Base-by-base conservation (phyloP, 2,888 invertebrate species). In the Horisme vitalbata region DNA sequence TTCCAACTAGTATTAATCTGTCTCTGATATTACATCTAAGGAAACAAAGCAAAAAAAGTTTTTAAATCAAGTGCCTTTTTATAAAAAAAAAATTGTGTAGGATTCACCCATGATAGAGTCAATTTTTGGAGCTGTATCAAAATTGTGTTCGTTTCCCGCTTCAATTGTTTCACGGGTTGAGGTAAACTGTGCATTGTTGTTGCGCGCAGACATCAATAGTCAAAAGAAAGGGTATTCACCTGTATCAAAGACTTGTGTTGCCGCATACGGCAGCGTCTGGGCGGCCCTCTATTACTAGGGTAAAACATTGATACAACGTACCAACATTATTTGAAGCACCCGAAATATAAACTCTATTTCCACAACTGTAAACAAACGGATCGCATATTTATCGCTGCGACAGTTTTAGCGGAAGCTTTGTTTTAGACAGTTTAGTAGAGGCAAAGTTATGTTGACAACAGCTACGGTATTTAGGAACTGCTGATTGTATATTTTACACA, bases 181-280 rank as follows among this genome's bases (percentile, higher is more conserved):
- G 68, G 75, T 72, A 80, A 81, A 82, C 71, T 79, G 69, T 71
- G 68, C 70, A 80, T 83, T 85, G 84, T 85, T 73, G 71, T 68
- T 31, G 67, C 63, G 64, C 72, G 75, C 71, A 81, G 76, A 83
- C 85, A 83, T 88, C 86, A 86, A 87, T 86, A 84, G 83, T 69
- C n/a, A n/a, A n/a, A n/a, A n/a, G n/a, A n/a, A n/a, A n/a, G n/a
- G n/a, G n/a, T n/a, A n/a, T n/a, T n/a, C n/a, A n/a, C 73, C 66
- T 68, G 71, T 79, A 77, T 86, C 84, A 87, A 86, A 84, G 83
- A 79, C 70, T 26, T 77, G 80, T 65, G 72, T 65, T 66, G 69
- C 60, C 69, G 71, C 68, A 74, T 65, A 69, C 70, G 69, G 71
- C 73, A 76, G 73, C 69, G 68, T 55, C 67, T 61, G 72, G 71